phyloP scores from a whole-genome alignment of 1,140 invertebrate species.

The Hypothenemus hampei region DNA sequence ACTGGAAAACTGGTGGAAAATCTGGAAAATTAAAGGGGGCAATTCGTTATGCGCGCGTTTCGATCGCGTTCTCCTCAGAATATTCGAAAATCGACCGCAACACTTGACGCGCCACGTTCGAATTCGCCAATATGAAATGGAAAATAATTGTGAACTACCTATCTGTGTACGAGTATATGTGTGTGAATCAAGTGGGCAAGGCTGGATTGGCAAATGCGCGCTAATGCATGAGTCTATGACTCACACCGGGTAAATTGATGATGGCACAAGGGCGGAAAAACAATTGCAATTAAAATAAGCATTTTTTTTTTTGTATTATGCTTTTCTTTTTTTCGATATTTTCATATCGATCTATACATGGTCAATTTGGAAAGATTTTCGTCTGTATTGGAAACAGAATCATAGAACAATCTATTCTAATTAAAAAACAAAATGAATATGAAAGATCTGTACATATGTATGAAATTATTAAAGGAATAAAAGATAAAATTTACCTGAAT shows the following conservation, averaged over 20 bases:
- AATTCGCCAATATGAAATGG: not conserved
- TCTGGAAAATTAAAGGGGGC: not conserved
- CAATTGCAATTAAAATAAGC: too few relatives aligned
- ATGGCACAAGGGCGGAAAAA: not conserved
- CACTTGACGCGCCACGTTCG: not conserved
- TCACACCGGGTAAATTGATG: not conserved
- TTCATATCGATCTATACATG: too few relatives aligned
- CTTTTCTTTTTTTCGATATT: too few relatives aligned
- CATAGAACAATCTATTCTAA: too few relatives aligned
- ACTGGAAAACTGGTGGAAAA: not conserved
- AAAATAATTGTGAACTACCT: too few relatives aligned
- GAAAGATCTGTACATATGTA: too few relatives aligned
- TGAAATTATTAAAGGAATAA: too few relatives aligned
- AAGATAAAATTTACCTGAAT: too few relatives aligned
- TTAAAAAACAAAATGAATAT: too few relatives aligned
- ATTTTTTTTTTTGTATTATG: too few relatives aligned
- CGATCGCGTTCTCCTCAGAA: not conserved
- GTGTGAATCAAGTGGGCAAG: not conserved
- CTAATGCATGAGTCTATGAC: not conserved
- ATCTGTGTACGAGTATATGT: not conserved
- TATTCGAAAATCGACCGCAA: not conserved
- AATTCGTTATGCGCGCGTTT: not conserved
- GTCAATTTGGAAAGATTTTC: too few relatives aligned
- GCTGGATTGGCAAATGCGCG: not conserved
- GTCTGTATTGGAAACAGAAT: too few relatives aligned